Conservation (phyloP, 37 sponge, comb jelly and placozoan genomes). For the Beroe ovata region DNA sequence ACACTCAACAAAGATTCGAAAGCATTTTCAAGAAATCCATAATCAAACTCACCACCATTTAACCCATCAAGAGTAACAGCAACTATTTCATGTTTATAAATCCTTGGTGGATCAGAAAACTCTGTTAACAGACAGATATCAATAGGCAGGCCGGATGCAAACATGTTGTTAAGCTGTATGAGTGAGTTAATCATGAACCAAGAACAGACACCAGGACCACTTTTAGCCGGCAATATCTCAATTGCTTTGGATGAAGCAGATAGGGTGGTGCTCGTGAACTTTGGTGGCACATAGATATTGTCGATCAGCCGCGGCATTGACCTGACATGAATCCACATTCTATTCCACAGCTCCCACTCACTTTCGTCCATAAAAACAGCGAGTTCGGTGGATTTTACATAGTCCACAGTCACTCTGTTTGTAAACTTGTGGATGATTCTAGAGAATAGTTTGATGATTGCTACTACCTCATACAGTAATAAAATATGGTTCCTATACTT, state of each 20-base stretch:
- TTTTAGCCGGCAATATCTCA: not conserved
- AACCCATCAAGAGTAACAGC: not conserved
- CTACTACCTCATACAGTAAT: not conserved
- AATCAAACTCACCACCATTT: not conserved
- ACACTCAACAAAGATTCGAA: not conserved
- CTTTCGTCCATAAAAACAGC: not conserved
- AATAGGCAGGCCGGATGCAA: not conserved
- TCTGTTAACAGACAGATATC: not conserved
- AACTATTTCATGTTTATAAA: not conserved
- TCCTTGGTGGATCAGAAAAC: not conserved
- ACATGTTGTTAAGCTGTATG: not conserved
- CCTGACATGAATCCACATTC: not conserved
- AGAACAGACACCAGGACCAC: slow-evolving; percentile 15
- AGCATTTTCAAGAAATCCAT: not conserved
- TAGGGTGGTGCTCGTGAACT: not conserved
- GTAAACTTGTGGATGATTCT: not conserved
- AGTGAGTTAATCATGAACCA: slow-evolving; percentile 28
- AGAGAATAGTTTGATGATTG: not conserved
- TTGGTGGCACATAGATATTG: not conserved
- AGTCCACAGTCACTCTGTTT: not conserved
- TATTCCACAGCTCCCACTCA: not conserved
- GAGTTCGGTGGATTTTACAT: not conserved
- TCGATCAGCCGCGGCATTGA: not conserved
- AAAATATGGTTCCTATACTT: not conserved
- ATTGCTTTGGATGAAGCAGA: not conserved